phyloP scores from a whole-genome alignment of 2,113 vertebrate species.

The Piprites chloris region DNA sequence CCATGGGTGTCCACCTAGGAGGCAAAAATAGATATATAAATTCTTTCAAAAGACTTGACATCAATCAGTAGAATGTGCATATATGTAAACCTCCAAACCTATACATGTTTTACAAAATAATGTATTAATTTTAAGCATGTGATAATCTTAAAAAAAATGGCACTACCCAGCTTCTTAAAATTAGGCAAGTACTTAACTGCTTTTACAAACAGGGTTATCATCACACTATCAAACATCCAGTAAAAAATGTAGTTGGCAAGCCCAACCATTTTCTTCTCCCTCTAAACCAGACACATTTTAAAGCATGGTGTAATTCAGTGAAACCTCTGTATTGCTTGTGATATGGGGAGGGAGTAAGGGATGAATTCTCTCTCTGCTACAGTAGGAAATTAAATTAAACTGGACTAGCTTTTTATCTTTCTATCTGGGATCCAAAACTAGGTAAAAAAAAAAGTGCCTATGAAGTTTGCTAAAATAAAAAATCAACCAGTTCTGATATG shows the following conservation, averaged over 20 bases:
- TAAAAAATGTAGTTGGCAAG: background rate
- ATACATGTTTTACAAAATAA: background rate
- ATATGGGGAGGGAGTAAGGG: background rate
- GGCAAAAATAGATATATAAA: background rate
- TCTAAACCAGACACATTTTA: background rate
- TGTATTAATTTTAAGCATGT: background rate
- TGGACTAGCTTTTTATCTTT: background rate
- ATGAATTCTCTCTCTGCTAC: background rate
- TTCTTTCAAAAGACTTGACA: background rate
- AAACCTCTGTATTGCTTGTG: background rate
- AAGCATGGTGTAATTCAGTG: background rate
- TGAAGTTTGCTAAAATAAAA: background rate
- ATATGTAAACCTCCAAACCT: background rate
- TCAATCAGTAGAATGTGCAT: background rate
- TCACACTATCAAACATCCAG: background rate
- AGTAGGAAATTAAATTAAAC: background rate
- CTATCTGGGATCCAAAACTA: background rate
- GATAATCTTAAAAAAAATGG: background rate
- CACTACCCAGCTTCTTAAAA: background rate
- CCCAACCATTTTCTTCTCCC: background rate
- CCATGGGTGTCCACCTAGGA: slow-evolving; percentile 91
- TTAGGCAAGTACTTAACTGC: background rate
- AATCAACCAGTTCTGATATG: background rate
- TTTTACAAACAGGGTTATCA: background rate
- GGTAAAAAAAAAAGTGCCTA: background rate